Percentiles rank a stretch among this genome's conserved stretches.
Evolutionary conservation across 2,888 invertebrate species (phyloP).

Genomic region (Meliscaeva auricollis): DNA sequence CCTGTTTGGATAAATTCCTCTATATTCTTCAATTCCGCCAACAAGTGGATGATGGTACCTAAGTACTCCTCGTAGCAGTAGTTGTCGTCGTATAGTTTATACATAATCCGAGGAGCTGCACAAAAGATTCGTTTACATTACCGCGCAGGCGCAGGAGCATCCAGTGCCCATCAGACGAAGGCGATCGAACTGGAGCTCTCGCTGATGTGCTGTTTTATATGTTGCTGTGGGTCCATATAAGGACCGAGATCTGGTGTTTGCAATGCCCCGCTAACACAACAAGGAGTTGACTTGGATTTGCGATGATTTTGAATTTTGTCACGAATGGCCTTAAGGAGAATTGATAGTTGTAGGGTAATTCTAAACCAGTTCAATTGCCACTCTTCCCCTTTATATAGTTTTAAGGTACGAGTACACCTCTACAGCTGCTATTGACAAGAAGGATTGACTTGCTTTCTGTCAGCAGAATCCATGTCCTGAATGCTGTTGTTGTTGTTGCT

Average conservation of each 20-base stretch:
- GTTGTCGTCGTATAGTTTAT: background rate
- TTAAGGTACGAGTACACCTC: no score
- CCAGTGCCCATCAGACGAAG: background rate
- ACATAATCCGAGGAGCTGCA: slow-evolving; percentile 22
- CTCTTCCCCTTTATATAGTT: slow-evolving; percentile 11
- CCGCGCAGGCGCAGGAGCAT: slow-evolving; percentile 6
- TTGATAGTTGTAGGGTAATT: slow-evolving; percentile 50
- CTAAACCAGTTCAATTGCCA: slow-evolving; percentile 44
- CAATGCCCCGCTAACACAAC: slow-evolving; percentile 33
- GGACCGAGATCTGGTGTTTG: slow-evolving; percentile 44
- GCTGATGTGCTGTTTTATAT: no score
- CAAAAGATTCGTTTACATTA: slow-evolving; percentile 36
- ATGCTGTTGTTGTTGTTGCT: background rate
- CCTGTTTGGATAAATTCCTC: slow-evolving; percentile 61
- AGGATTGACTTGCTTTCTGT: slow-evolving; percentile 39
- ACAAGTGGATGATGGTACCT: slow-evolving; percentile 57
- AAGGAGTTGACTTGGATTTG: slow-evolving; percentile 44
- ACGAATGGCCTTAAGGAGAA: slow-evolving; percentile 64
- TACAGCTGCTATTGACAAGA: background rate
- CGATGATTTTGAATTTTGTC: slow-evolving; percentile 69
- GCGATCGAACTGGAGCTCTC: background rate
- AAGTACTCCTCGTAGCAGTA: slow-evolving; percentile 11
- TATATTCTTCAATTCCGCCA: slow-evolving; percentile 47
- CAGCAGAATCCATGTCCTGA: slow-evolving; percentile 48
- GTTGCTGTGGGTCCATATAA: slow-evolving; percentile 34